Evolutionary conservation across 2,888 invertebrate genomes (phyloP).

Genomic region (Carabus problematicus): DNA sequence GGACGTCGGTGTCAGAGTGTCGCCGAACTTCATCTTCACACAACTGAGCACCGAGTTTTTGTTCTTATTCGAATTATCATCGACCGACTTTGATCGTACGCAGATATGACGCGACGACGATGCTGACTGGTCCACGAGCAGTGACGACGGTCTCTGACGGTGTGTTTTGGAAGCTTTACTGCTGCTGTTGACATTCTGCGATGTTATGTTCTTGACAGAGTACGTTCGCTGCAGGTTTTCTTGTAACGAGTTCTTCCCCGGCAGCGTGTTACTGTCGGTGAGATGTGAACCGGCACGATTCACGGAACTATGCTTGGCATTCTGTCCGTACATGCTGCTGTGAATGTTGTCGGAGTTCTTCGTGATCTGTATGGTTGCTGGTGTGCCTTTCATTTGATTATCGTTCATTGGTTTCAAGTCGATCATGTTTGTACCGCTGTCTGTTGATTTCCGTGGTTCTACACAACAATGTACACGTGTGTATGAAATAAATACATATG

Average conservation of each 20-base stretch:
- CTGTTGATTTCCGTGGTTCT: slow-evolving; percentile 19
- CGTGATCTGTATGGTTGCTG: background rate
- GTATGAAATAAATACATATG: background rate
- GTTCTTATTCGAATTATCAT: slow-evolving; percentile 18
- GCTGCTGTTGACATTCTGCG: background rate
- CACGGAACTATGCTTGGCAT: slow-evolving; percentile 35
- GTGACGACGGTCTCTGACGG: slow-evolving; percentile 46
- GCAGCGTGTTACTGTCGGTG: slow-evolving; percentile 42
- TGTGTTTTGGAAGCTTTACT: background rate
- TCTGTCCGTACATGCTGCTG: slow-evolving; percentile 40
- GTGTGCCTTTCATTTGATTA: background rate
- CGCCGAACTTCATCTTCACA: slow-evolving; percentile 11
- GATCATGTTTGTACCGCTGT: slow-evolving; percentile 10
- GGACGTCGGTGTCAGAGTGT: slow-evolving; percentile 46
- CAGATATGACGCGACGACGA: slow-evolving; percentile 32
- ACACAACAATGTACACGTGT: slow-evolving; percentile 8
- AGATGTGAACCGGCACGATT: slow-evolving; percentile 8
- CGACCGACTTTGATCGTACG: slow-evolving; percentile 25
- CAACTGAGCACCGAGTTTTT: slow-evolving; percentile 7
- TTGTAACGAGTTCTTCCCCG: slow-evolving; percentile 12
- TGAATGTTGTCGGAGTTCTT: slow-evolving; percentile 28
- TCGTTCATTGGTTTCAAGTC: slow-evolving; percentile 14
- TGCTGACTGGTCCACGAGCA: slow-evolving; percentile 48
- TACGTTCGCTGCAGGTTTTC: background rate
- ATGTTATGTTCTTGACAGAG: slow-evolving; percentile 44